Conservation (phyloP, 1,140 invertebrate genomes). For the Uloborus diversus region DNA sequence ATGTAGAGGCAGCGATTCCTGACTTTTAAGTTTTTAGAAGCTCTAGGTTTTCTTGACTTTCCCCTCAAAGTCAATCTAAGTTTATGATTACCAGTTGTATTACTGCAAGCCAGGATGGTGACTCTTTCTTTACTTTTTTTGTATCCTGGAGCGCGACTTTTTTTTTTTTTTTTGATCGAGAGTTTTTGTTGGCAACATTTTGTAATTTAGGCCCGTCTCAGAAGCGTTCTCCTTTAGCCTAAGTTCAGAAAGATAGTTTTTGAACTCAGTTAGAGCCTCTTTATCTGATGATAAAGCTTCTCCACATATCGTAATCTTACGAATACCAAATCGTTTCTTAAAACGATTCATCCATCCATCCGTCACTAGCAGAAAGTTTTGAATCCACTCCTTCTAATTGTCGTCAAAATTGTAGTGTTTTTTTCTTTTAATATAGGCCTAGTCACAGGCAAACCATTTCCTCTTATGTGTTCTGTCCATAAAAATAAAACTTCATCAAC, state of each 20-base stretch:
- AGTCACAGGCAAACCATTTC: not conserved
- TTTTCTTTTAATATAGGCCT: not conserved
- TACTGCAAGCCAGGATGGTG: not conserved
- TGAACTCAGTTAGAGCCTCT: not conserved
- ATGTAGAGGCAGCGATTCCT: not conserved
- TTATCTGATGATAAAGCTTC: not conserved
- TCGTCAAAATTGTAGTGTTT: not conserved
- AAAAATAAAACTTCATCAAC: constrained; percentile 16
- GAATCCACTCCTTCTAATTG: constrained; percentile 1
- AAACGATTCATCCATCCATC: not conserved
- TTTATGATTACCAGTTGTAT: not conserved
- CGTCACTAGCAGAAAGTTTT: not conserved
- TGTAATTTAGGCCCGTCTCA: not conserved
- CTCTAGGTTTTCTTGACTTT: not conserved
- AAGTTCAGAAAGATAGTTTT: constrained; percentile 5
- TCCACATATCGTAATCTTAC: not conserved
- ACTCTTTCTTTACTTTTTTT: constrained; percentile 2
- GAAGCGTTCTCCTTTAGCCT: not conserved
- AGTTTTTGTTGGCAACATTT: not conserved
- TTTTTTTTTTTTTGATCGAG: not conserved
- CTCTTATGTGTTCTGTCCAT: not conserved
- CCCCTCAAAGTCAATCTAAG: not conserved
- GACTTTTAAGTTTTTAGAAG: constrained; percentile 5
- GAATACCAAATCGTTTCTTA: not conserved
- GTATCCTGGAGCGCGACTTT: not conserved